These are phyloP conservation scores for Marmota monax DNA, from an alignment of 2,113 vertebrate species.

Conservation along the genomic window DNA sequence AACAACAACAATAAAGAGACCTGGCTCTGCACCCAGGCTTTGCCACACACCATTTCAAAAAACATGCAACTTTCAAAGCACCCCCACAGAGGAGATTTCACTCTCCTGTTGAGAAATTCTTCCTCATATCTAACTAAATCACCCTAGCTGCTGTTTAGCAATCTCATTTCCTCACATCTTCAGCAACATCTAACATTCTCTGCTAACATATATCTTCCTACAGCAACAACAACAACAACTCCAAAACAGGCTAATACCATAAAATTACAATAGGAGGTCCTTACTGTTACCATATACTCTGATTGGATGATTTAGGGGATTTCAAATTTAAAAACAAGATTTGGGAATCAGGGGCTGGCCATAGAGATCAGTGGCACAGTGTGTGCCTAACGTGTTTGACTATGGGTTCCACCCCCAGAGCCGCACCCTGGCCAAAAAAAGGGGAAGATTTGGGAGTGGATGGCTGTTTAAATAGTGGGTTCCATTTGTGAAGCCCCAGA, in stretches of 20 bases:
- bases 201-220: not conserved
- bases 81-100: constrained; percentile 66
- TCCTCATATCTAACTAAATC: constrained; percentile 69
- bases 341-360: not conserved
- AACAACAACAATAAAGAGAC: too few relatives aligned
- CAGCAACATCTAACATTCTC: constrained; percentile 28
- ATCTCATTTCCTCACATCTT: constrained; percentile 66
- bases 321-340: constrained; percentile 14
- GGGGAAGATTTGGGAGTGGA: not conserved
- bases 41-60: constrained; percentile 75
- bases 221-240: not conserved
- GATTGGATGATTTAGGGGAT: not conserved
- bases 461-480: not conserved
- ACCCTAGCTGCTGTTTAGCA: constrained; percentile 64
- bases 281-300: not conserved
- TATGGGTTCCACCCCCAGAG: not conserved
- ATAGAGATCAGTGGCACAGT: not conserved
- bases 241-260: not conserved
- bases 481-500: not conserved
- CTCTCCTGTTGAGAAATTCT: constrained; percentile 73
- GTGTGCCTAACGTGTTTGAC: too few relatives aligned
- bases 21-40: constrained; percentile 20
- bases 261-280: not conserved
- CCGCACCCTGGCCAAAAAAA: not conserved
- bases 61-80: constrained; percentile 51